Conservation (phyloP, 1,140 invertebrate species). For the Pachypeltis micranthus region DNA sequence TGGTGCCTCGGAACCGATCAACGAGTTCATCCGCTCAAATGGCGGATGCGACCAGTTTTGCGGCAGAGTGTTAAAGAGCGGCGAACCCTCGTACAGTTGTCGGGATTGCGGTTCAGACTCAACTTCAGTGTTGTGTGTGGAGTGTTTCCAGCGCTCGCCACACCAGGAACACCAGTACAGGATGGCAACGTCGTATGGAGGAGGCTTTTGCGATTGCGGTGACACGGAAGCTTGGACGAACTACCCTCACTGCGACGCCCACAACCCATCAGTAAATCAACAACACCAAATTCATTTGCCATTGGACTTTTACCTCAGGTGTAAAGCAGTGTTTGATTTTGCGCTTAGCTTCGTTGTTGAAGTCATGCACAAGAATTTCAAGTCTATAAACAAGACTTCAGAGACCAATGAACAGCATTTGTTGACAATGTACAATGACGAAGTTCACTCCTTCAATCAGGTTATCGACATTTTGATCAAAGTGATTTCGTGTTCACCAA, state of each 20-base stretch:
- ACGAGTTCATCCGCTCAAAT: slow-evolving; percentile 43
- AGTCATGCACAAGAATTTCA: slow-evolving; percentile 62
- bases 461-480: slow-evolving; percentile 77
- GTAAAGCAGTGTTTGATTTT: slow-evolving; percentile 55
- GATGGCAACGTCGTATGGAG: slow-evolving; percentile 84
- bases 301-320: slow-evolving; percentile 53
- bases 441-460: slow-evolving; percentile 93
- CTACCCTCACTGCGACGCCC: slow-evolving; percentile 70
- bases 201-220: slow-evolving; percentile 95
- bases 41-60: slow-evolving; percentile 52
- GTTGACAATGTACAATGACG: slow-evolving; percentile 92
- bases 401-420: slow-evolving; percentile 59
- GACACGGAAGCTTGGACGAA: slow-evolving; percentile 87
- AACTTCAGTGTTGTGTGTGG: slow-evolving; percentile 93
- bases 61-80: slow-evolving; percentile 86
- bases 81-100: slow-evolving; percentile 95
- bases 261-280: slow-evolving; percentile 37
- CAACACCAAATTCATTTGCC: slow-evolving; percentile 44
- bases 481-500: slow-evolving; percentile 73
- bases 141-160: slow-evolving; percentile 88
- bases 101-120: slow-evolving; percentile 91
- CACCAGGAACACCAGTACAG: slow-evolving; percentile 84
- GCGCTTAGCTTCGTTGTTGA: slow-evolving; percentile 71
- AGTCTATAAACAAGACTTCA: slow-evolving; percentile 43
- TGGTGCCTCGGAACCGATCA: slow-evolving; percentile 46